Percentiles rank a stretch among this genome's conserved stretches.
Evolutionary conservation across 2,888 invertebrate genomes (phyloP).

Genomic region (Drosophila ezoana): DNA sequence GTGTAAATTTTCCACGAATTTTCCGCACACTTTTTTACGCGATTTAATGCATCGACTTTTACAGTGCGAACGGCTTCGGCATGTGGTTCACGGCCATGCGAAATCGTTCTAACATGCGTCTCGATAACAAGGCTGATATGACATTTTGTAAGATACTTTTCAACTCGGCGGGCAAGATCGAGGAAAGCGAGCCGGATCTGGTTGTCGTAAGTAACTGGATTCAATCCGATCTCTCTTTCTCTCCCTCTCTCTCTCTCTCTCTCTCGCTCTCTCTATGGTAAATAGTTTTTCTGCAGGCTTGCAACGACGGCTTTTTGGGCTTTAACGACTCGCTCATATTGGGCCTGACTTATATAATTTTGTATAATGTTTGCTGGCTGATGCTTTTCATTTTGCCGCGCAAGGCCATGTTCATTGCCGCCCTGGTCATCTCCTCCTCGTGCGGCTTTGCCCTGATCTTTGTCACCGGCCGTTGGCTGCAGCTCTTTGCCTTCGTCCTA

Average conservation of each 20-base stretch:
- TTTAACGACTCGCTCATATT: conserved; percentile 62
- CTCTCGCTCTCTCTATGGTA: too few relatives aligned
- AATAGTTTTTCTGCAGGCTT: conserved; percentile 35
- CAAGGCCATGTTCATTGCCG: conserved; percentile 48
- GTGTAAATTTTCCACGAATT: conserved; percentile 45
- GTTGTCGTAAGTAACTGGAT: conserved; percentile 22
- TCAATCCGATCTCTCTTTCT: too few relatives aligned
- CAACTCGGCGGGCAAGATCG: neutral
- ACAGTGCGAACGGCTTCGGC: conserved; percentile 66
- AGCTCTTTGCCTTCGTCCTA: conserved; percentile 41
- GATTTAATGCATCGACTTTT: neutral
- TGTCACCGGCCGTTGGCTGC: conserved; percentile 14
- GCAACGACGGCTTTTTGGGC: conserved; percentile 50
- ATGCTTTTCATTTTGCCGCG: conserved; percentile 47
- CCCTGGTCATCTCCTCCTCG: conserved; percentile 41
- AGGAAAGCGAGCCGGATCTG: conserved; percentile 42
- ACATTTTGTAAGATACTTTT: conserved; percentile 49
- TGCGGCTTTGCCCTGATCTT: conserved; percentile 51
- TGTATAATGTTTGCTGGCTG: conserved; percentile 54
- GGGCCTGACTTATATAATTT: conserved; percentile 45
- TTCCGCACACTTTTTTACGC: neutral
- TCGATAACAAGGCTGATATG: conserved; percentile 23
- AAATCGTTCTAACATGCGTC: conserved; percentile 57
- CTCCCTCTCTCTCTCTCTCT: too few relatives aligned
- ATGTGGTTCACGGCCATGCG: conserved; percentile 68